Base-by-base conservation (phyloP, 2,113 vertebrate genomes). In the Suncus etruscus region DNA sequence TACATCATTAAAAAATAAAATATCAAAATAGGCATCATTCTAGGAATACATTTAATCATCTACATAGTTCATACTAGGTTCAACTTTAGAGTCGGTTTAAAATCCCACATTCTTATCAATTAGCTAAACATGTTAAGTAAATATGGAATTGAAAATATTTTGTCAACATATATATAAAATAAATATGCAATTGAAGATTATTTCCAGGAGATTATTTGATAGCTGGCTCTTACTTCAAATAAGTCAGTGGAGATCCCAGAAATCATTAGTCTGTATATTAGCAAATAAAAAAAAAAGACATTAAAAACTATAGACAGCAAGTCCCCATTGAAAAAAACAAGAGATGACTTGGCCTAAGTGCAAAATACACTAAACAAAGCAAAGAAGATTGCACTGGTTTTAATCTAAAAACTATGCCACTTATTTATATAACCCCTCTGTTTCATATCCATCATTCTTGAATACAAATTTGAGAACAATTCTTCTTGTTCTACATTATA, bases 341-440 rank as follows among this genome's bases (percentile, higher is more conserved):
- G 7, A 39, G 1, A 4, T 83, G 39, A 83, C 11, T 75, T 89
- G 83, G 61, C 69, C 25, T 68, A 83, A 81, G 74, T 22, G 4
- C 3, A 66, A 90, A 90, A 58, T 50, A 83, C 24, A 22, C 27
- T 90, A 81, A 83, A 81, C 0, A 82, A 83, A 93, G 77, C 3
- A 14, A 70, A 80, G 24, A 31, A 90, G 11, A 91, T 54, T 86
- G 2, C 47, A 32, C 0, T 91, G 58, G 16, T 18, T 51, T 80
- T 90, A 45, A 68, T n/a, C 48, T 86, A 89, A 80, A 89, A 83
- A 54, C 14, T 91, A 73, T 89, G 8, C 4, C n/a, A 89, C 47
- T 31, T 12, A 65, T 25, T 66, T 9, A 11, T 90, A 50, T 65
- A 84, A 69, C 76, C 8, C 8, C 89, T 94, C 24, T 81, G 20